Evolutionary conservation across 1,140 invertebrate genomes (phyloP).

Genomic region (Latrodectus geometricus): DNA sequence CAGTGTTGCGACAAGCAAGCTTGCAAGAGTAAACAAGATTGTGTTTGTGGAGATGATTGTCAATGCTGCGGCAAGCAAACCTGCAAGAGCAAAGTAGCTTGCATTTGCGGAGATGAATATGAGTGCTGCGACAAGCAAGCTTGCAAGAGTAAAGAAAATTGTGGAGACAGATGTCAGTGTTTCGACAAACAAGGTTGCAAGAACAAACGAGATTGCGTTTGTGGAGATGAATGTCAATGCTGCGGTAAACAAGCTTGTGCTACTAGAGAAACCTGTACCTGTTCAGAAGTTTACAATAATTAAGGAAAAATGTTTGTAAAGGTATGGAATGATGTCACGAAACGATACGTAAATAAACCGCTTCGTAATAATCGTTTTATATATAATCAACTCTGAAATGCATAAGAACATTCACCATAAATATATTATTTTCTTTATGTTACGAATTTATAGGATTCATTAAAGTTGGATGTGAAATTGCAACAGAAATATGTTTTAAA

Average conservation of each 20-base stretch:
- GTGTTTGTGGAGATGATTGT: conserved; percentile 8
- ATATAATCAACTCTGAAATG: too few relatives aligned
- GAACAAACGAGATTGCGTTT: background rate
- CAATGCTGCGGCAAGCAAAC: background rate
- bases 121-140: conserved; percentile 1
- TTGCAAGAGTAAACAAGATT: background rate
- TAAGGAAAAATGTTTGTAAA: too few relatives aligned
- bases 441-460: too few relatives aligned
- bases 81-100: background rate
- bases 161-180: background rate
- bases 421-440: too few relatives aligned
- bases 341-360: too few relatives aligned
- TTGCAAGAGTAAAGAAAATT: background rate
- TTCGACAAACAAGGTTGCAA: background rate
- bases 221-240: background rate
- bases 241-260: background rate
- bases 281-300: too few relatives aligned
- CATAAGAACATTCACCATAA: too few relatives aligned
- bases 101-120: background rate
- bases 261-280: too few relatives aligned
- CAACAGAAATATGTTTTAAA: too few relatives aligned
- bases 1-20: background rate
- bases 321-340: too few relatives aligned
- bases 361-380: too few relatives aligned
- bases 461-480: too few relatives aligned